A percentile compares a stretch with the other conserved stretches of the same genome.
phyloP scores from a whole-genome alignment of 2,888 invertebrate species.

The Rhabditoides inermis region DNA sequence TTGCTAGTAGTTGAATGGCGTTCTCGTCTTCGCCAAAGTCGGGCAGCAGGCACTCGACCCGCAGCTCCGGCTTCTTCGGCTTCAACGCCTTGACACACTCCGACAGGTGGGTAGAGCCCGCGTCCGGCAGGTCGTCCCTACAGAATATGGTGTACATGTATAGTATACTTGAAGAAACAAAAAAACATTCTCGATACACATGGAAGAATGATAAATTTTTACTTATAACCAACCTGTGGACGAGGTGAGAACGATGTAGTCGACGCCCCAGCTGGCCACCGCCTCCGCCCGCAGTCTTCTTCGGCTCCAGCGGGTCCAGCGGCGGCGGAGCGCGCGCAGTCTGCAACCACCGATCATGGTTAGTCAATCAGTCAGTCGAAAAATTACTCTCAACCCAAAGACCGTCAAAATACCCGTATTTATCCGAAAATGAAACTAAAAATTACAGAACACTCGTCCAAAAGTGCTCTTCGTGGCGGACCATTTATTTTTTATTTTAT shows the following conservation, averaged over 20 bases:
- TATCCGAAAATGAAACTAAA: too few species aligned
- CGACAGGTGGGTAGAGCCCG: slow-evolving; percentile 86
- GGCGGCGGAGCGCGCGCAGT: slow-evolving; percentile 82
- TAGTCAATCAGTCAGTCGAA: too few species aligned
- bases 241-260: slow-evolving; percentile 92
- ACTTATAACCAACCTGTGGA: slow-evolving; percentile 72
- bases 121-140: slow-evolving; percentile 80
- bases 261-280: slow-evolving; percentile 84
- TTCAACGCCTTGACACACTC: slow-evolving; percentile 81
- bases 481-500: too few species aligned
- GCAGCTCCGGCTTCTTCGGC: slow-evolving; percentile 67
- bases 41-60: slow-evolving; percentile 91
- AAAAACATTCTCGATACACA: not conserved
- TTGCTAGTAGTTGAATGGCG: slow-evolving; percentile 58
- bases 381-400: too few species aligned
- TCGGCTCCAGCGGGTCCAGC: slow-evolving; percentile 79
- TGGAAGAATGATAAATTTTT: too few species aligned
- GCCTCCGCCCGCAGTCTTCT: slow-evolving; percentile 85
- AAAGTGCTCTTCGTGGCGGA: too few species aligned
- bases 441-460: too few species aligned
- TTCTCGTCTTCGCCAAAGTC: slow-evolving; percentile 79
- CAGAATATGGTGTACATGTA: too few species aligned
- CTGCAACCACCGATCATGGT: too few species aligned
- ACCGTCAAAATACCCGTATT: too few species aligned
- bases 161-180: not conserved